These are phyloP conservation scores for Dunckerocampus dactyliophorus DNA, from an alignment of 2,113 vertebrate genomes.

Conservation along the genomic window DNA sequence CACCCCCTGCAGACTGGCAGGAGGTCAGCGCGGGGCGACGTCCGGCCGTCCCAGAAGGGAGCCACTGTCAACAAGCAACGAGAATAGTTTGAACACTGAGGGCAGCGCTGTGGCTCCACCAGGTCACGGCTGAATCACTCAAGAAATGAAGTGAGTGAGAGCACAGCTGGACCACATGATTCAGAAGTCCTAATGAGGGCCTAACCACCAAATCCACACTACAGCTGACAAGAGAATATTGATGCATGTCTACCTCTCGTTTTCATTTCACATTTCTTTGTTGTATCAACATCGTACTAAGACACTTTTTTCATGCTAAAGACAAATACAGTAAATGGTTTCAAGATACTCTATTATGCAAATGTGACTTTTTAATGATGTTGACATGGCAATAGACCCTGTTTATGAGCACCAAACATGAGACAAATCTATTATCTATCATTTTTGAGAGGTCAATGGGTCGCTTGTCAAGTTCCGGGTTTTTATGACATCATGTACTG, in stretches of 20 bases:
- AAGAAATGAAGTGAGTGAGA: slow-evolving; percentile 44
- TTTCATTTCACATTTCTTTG: slow-evolving; percentile 1
- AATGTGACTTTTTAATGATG: too few relatives aligned
- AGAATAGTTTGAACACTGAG: slow-evolving; percentile 51
- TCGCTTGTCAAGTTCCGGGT: too few relatives aligned
- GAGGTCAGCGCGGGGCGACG: slow-evolving; percentile 56
- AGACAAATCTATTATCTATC: too few relatives aligned
- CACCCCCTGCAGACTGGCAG: slow-evolving; percentile 45
- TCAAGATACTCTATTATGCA: too few relatives aligned
- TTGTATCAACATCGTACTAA: too few relatives aligned
- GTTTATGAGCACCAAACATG: too few relatives aligned
- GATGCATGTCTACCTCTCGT: too few relatives aligned
- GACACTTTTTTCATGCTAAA: too few relatives aligned
- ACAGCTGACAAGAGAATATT: neutral
- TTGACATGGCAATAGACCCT: too few relatives aligned
- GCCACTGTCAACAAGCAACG: slow-evolving; percentile 64
- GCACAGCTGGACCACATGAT: slow-evolving; percentile 36
- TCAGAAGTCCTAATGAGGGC: slow-evolving; percentile 45
- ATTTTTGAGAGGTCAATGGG: too few relatives aligned
- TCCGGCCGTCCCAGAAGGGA: slow-evolving; percentile 45
- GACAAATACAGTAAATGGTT: too few relatives aligned
- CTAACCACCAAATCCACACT: slow-evolving; percentile 10
- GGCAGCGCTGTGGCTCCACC: slow-evolving; percentile 38
- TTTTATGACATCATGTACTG: too few relatives aligned
- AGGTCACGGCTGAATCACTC: slow-evolving; percentile 61